Conservation (phyloP, 2,797 vertebrate genomes). For the Hybognathus amarus region DNA sequence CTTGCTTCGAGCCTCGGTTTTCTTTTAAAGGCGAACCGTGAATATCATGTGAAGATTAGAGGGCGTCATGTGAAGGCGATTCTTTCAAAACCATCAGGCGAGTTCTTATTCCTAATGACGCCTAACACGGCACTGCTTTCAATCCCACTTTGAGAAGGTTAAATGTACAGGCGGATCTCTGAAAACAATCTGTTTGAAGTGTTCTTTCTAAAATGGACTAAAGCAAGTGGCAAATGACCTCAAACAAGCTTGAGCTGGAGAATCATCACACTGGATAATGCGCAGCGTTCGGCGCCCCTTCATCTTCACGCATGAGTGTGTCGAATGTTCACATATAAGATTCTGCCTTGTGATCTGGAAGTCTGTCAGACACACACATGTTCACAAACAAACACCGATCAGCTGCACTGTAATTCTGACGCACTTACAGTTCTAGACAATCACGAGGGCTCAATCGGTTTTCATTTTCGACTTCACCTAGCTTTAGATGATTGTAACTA, state of each 20-base stretch:
- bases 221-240: constrained; percentile 32
- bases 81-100: constrained; percentile 11
- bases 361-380: background rate
- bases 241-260: constrained; percentile 4
- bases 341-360: constrained; percentile 23
- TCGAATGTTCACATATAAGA: background rate
- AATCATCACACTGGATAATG: constrained; percentile 17
- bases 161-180: constrained; percentile 17
- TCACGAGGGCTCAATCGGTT: background rate
- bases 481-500: background rate
- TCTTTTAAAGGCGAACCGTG: constrained; percentile 43
- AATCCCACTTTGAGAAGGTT: constrained; percentile 21
- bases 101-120: background rate
- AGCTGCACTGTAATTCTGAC: background rate
- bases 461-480: constrained; percentile 24
- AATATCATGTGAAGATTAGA: constrained; percentile 43
- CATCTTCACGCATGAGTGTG: background rate
- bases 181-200: constrained; percentile 34
- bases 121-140: background rate
- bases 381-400: constrained; percentile 16
- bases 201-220: constrained; percentile 9
- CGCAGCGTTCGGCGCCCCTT: background rate
- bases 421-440: background rate
- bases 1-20: constrained; percentile 36
- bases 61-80: constrained; percentile 42